Evolutionary conservation across 30 jellyfish, hydroid and myxozoan species (phyloP).

Genomic region (Aurelia aurita complex sp. Pacific): DNA sequence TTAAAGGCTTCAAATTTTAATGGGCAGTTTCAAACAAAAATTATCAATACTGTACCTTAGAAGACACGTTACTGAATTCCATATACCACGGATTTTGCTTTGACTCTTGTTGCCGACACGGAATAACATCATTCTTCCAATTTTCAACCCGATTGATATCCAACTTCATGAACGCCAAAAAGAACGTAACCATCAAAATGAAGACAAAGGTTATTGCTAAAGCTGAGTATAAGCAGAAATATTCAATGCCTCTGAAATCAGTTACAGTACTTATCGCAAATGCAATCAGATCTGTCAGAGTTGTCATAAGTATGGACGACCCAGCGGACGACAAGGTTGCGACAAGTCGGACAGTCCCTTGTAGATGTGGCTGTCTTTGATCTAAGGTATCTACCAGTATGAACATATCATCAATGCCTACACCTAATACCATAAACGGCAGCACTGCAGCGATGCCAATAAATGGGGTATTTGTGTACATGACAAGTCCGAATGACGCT

Average conservation of each 20-base stretch:
- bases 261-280: constrained; percentile 86
- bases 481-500: constrained; percentile 83
- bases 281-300: constrained; percentile 89
- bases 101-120: constrained; percentile 46
- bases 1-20: not conserved
- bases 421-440: constrained; percentile 97
- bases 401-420: constrained; percentile 95
- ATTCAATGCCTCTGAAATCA: constrained; percentile 88
- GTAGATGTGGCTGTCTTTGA: constrained; percentile 57
- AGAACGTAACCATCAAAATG: constrained; percentile 76
- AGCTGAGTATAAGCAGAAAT: constrained; percentile 92
- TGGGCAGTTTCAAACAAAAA: not conserved
- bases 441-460: constrained; percentile 93
- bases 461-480: constrained; percentile 81
- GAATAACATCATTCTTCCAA: constrained; percentile 70
- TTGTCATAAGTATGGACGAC: constrained; percentile 93
- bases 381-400: constrained; percentile 84
- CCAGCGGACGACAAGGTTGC: constrained; percentile 85
- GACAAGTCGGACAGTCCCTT: constrained; percentile 73
- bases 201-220: constrained; percentile 69
- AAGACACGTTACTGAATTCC: constrained; percentile 41
- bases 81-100: constrained; percentile 69
- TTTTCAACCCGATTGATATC: constrained; percentile 84
- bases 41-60: constrained; percentile 44
- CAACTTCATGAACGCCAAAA: constrained; percentile 73